Base-by-base conservation (phyloP, 1,140 invertebrate genomes). In the Panagrolaimus sp. region DNA sequence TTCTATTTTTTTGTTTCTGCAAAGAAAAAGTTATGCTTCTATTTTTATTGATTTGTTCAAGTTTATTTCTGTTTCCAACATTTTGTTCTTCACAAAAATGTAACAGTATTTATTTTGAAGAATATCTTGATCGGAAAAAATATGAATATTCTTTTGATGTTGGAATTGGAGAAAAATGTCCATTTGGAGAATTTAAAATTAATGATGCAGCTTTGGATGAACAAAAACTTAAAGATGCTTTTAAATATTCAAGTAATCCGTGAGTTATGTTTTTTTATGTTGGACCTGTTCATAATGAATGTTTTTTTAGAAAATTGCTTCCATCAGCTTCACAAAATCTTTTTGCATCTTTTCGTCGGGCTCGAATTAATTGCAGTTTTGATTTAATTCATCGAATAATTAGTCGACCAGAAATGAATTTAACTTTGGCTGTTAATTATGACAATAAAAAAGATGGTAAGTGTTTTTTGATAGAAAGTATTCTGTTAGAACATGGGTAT, bases 351-450 rank as follows among this genome's bases (percentile, higher is more conserved):
- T 58, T 58, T 58, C 14, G 21, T 26, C 52, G 52, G 8, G 52
- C 52, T 7, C 0, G n/a, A 0, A 8, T 58, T 26, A 12, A 21
- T 26, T 58, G 52, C 17, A 28, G 14, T n/a, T 58, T 58, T 28
- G 28, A 58, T 58, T 26, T 26, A 12, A 28, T 58, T 14, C 52
- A 58, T 58, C 52, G 52, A 58, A 28, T 58, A 7, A 21, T 58
- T 6, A 21, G 28, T 21, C 21, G 28, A 58, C 21, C 1, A 26
- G 12, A 21, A 4, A 26, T 58, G 21, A 58, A 58, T 58, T 21
- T 58, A 2, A 58, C 52, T 14, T 58, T 58, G 21, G 52, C 52
- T 21, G 52, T 58, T 58, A 58, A 28, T 14, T 58, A 58, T 58
- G 21, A 12, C 3, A 4, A 58, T 1, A 21, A 58, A 58, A n/a